Conservation (phyloP, 2,113 vertebrate genomes). For the Atrichornis clamosus region DNA sequence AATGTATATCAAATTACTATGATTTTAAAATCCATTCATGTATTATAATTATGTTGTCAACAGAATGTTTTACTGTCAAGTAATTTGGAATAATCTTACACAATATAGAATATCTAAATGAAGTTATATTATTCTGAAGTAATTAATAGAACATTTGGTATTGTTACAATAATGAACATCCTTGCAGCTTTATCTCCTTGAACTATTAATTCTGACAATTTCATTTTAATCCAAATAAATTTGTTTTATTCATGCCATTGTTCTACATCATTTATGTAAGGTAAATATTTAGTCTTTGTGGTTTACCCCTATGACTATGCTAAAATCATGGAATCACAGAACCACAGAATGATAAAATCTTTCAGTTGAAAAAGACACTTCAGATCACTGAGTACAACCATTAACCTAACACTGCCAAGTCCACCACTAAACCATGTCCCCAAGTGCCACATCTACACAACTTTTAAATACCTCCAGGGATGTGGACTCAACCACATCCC, state of each 20-base stretch:
- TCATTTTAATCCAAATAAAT: neutral
- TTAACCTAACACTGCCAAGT: neutral
- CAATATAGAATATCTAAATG: neutral
- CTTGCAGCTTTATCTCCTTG: neutral
- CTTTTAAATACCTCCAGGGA: neutral
- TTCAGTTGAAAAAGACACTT: neutral
- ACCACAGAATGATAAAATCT: neutral
- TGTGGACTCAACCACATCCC: neutral
- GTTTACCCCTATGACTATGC: neutral
- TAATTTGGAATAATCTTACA: neutral
- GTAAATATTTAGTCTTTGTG: neutral
- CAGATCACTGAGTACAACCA: neutral
- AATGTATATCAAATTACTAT: neutral
- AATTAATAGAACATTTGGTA: neutral
- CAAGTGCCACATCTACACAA: too few relatives aligned
- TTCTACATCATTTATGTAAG: neutral
- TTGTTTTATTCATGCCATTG: neutral
- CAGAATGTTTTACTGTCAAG: neutral
- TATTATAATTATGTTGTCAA: neutral
- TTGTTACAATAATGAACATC: neutral
- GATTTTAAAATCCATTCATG: neutral
- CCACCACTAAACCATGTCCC: neutral
- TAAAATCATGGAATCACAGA: neutral
- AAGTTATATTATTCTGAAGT: neutral
- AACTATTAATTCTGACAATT: neutral